Conservation (phyloP, 2,888 invertebrate species). For the Troides oblongomaculatus region DNA sequence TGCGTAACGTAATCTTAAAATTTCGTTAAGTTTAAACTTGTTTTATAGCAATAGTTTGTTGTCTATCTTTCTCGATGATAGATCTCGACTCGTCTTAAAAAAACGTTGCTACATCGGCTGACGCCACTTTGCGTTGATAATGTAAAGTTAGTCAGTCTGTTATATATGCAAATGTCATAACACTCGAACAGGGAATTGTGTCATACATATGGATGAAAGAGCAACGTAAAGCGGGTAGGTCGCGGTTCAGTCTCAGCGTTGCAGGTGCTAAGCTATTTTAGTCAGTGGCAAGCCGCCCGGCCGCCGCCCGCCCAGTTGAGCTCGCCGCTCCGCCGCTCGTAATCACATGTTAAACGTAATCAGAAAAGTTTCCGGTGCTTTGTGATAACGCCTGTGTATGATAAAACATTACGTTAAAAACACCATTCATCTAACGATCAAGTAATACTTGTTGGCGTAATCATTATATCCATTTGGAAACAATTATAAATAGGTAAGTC, state of each 20-base stretch:
- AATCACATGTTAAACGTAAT: conserved; percentile 26
- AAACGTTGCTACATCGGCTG: not conserved
- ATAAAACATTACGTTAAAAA: conserved; percentile 1
- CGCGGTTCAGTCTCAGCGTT: conserved; percentile 56
- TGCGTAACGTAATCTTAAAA: no score
- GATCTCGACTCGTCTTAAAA: not conserved
- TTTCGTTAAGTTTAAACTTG: no score
- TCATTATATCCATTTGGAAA: not conserved
- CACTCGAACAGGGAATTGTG: conserved; percentile 40
- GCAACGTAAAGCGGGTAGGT: conserved; percentile 60
- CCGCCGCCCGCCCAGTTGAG: conserved; percentile 69
- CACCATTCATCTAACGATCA: not conserved
- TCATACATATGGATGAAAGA: conserved; percentile 62
- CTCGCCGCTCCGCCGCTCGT: conserved; percentile 38
- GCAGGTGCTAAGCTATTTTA: conserved; percentile 77
- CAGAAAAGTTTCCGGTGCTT: conserved; percentile 13
- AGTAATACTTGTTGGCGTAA: not conserved
- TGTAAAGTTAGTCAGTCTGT: not conserved
- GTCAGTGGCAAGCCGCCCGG: conserved; percentile 46
- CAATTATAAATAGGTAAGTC: conserved; percentile 16
- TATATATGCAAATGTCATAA: conserved; percentile 11
- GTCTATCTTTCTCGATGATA: no score
- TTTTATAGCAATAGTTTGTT: no score
- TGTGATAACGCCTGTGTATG: conserved; percentile 6
- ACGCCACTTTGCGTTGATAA: not conserved